Base-by-base conservation (phyloP, 2,888 invertebrate species). In the Epinotia brunnichana region DNA sequence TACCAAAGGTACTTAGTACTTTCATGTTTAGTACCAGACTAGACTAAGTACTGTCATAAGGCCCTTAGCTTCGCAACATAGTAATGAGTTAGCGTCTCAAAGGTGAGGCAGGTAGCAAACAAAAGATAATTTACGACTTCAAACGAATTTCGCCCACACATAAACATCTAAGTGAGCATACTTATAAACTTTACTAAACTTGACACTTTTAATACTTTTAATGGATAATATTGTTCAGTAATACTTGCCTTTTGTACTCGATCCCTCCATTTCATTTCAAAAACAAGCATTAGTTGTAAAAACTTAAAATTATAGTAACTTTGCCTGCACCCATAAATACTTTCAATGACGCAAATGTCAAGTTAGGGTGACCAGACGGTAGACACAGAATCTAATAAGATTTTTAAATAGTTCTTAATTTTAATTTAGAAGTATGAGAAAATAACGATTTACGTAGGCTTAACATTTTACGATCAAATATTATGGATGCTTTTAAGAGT, bases 91-190 rank as follows among this genome's bases (percentile, higher is more conserved):
- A 71, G 62, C 24, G 44, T 70, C 74, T 59, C 70, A 75, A 71
- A 80, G 76, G 75, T 64, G 76, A 84, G 78, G 79, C 78, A 77
- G 74, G 77, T 69, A 77, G 76, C 83, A 88, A 89, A 91, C 90
- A 91, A 91, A 90, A 91, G 89, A 86, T 88, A 82, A 85, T 84
- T 85, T 81, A 79, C 80, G 76, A 79, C 76, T 75, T 73, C 77
- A 85, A 87, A 87, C 83, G 86, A 85, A 84, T 81, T 85, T 90
- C 91, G 90, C 91, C 92, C 91, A 92, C 92, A 87, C 91, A 88
- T 79, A 80, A 79, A 81, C 78, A 76, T 85, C 80, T 78, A 82
- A 83, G 86, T 83, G 88, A 84, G 80, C 80, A 67, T 75, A 73
- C 79, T 80, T 78, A 76, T 85, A 84, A 87, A 85, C 82, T 83